These are phyloP conservation scores for Aptenodytes patagonicus DNA, from an alignment of 2,113 vertebrate species.

Conservation along the genomic window DNA sequence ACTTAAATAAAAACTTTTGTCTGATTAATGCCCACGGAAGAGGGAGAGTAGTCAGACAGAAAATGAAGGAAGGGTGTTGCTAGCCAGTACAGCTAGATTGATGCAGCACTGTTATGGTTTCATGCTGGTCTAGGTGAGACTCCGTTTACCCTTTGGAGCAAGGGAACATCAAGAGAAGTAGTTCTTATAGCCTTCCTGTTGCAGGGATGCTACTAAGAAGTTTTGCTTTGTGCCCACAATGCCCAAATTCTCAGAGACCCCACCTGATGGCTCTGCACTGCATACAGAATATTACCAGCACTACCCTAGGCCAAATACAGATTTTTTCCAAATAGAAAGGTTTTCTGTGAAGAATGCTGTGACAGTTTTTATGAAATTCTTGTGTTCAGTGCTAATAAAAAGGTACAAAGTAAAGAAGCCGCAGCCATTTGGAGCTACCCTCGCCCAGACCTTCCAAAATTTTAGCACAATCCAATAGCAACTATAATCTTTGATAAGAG, in stretches of 20 bases:
- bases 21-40: not conserved
- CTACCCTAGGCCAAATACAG: not conserved
- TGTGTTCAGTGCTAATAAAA: not conserved
- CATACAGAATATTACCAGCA: not conserved
- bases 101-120: not conserved
- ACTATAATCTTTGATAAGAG: not conserved
- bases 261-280: not conserved
- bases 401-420: not conserved
- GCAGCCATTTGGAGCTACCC: not conserved
- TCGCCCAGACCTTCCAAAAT: not conserved
- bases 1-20: not conserved
- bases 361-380: not conserved
- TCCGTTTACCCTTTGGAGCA: not conserved
- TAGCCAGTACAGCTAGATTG: not conserved
- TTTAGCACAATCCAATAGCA: not conserved
- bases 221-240: not conserved
- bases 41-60: not conserved
- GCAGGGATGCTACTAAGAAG: not conserved
- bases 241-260: not conserved
- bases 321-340: not conserved
- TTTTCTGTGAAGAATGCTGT: not conserved
- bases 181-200: not conserved
- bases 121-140: not conserved
- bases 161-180: not conserved
- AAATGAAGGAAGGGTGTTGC: not conserved